These are phyloP conservation scores for Erpetoichthys calabaricus DNA, from an alignment of 2,797 vertebrate genomes.

Conservation along the genomic window DNA sequence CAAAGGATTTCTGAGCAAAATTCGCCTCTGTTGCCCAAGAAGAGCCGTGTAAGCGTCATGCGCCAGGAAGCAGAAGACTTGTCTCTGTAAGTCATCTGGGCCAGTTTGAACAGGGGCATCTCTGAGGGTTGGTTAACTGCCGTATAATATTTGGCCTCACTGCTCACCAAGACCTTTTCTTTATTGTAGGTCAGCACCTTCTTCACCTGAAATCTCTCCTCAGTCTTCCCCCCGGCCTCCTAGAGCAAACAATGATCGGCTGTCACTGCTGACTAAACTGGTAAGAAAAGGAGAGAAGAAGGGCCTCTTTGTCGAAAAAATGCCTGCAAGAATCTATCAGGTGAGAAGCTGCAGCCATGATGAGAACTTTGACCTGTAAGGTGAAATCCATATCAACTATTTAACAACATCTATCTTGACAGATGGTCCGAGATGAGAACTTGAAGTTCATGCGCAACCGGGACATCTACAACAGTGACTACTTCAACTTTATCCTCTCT, in stretches of 20 bases:
- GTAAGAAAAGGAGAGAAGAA: conserved; percentile 95
- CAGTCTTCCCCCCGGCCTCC: conserved; percentile 94
- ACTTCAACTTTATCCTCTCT: conserved; percentile 93
- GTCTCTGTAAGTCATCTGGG: conserved; percentile 62
- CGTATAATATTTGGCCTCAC: too few species aligned
- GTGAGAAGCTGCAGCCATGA: conserved; percentile 32
- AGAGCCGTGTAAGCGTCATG: conserved; percentile 90
- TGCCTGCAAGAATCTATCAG: conserved; percentile 94
- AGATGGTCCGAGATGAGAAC: conserved; percentile 97
- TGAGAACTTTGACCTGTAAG: neutral
- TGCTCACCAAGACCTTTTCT: too few species aligned
- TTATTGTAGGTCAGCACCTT: conserved; percentile 74
- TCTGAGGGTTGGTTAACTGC: too few species aligned
- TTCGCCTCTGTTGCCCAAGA: conserved; percentile 90
- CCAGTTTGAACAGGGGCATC: too few species aligned
- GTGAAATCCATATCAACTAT: neutral
- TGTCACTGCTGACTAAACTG: conserved; percentile 85
- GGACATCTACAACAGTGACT: conserved; percentile 94
- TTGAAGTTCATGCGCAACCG: conserved; percentile 97
- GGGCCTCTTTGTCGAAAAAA: conserved; percentile 95
- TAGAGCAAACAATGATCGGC: conserved; percentile 85
- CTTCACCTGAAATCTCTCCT: conserved; percentile 93
- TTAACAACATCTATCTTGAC: neutral
- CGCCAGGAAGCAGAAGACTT: conserved; percentile 90
- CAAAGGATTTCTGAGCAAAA: conserved; percentile 93